These are phyloP conservation scores for Pandemis cinnamomeana DNA, from an alignment of 2,888 invertebrate genomes.

Conservation along the genomic window DNA sequence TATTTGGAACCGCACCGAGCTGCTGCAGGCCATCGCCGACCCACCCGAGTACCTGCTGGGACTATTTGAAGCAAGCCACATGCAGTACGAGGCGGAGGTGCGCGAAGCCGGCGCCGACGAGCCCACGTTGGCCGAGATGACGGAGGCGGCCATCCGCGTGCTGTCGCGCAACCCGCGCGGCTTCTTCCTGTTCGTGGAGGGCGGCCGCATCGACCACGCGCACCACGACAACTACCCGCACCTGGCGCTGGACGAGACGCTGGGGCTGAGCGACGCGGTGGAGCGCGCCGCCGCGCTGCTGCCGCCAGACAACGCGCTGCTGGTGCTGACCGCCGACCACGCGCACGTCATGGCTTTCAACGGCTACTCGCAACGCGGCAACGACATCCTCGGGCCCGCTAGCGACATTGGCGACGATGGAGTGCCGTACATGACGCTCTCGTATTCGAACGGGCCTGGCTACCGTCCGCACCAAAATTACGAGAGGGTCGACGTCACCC, in stretches of 20 bases:
- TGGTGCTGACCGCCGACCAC: constrained; percentile 92
- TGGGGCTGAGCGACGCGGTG: constrained; percentile 86
- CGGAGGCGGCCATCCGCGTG: constrained; percentile 87
- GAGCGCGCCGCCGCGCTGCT: constrained; percentile 69
- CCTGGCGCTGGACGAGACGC: constrained; percentile 87
- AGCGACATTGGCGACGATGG: constrained; percentile 75
- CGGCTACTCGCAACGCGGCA: constrained; percentile 87
- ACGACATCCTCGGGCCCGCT: constrained; percentile 68
- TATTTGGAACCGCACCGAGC: constrained; percentile 84
- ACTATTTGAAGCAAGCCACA: constrained; percentile 85
- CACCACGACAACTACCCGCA: constrained; percentile 86
- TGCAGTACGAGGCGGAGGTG: constrained; percentile 86
- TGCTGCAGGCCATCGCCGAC: constrained; percentile 67
- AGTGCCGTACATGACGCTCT: constrained; percentile 85
- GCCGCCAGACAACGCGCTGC: constrained; percentile 87
- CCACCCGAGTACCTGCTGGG: constrained; percentile 87
- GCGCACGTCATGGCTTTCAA: constrained; percentile 88
- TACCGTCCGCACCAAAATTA: constrained; percentile 68
- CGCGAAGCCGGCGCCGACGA: constrained; percentile 61
- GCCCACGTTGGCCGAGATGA: constrained; percentile 78
- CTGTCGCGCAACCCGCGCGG: constrained; percentile 87
- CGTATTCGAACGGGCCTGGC: constrained; percentile 87
- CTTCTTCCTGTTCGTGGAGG: constrained; percentile 91
- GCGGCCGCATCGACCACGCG: constrained; percentile 87
- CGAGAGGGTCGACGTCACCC: constrained; percentile 75